Percentiles rank a stretch among this genome's conserved stretches.
Conservation (phyloP, 2,797 vertebrate genomes). For the Halcyon badia region DNA sequence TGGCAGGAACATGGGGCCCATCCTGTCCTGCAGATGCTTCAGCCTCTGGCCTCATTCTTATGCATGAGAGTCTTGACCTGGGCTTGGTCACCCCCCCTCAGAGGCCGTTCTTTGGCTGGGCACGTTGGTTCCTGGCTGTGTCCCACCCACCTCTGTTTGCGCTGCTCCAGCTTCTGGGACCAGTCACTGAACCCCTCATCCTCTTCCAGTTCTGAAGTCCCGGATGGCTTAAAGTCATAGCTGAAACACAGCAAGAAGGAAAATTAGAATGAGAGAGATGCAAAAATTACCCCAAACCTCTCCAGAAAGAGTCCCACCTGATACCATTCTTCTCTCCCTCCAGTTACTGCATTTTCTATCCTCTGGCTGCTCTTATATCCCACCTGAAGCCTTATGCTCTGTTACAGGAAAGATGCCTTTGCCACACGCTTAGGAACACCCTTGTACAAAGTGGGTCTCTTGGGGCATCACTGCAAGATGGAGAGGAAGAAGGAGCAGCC, state of each 20-base stretch:
- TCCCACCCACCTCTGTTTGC: slow-evolving; percentile 75
- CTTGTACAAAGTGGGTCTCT: too few species aligned
- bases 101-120: background rate
- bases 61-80: background rate
- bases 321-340: background rate
- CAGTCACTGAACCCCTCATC: slow-evolving; percentile 94
- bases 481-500: too few species aligned
- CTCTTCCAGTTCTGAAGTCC: slow-evolving; percentile 85
- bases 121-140: background rate
- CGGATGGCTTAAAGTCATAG: slow-evolving; percentile 79
- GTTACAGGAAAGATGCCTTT: background rate
- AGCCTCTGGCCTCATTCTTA: background rate
- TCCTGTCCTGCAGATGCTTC: background rate
- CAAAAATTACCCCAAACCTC: background rate
- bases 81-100: background rate
- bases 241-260: slow-evolving; percentile 60
- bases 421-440: background rate
- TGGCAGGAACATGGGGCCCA: fast-evolving
- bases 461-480: too few species aligned
- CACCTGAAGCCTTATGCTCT: background rate
- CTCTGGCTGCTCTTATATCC: background rate
- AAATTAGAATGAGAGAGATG: background rate
- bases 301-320: background rate
- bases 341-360: background rate
- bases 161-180: slow-evolving; percentile 88